Percentiles rank a stretch among this genome's conserved stretches.
Evolutionary conservation across 2,888 invertebrate genomes (phyloP).

Genomic region (Agrotis puta): DNA sequence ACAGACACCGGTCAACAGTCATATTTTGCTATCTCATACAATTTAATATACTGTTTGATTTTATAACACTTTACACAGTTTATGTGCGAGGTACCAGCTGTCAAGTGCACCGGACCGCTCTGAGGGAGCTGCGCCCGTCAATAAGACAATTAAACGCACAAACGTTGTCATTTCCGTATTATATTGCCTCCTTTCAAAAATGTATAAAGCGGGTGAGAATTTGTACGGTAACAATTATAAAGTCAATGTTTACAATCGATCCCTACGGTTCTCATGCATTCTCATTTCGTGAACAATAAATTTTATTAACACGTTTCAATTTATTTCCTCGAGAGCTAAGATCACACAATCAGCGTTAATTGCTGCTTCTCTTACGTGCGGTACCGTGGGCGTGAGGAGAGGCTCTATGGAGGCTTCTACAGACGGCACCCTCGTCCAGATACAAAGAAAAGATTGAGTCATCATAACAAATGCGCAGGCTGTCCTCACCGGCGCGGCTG

Average conservation of each 20-base stretch:
- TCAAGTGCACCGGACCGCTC: conserved; percentile 41
- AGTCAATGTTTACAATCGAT: conserved; percentile 81
- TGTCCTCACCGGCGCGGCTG: conserved; percentile 70
- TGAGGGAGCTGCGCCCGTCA: conserved; percentile 44
- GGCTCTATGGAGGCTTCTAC: conserved; percentile 73
- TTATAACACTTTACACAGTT: conserved; percentile 64
- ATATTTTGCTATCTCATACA: conserved; percentile 69
- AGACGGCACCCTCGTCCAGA: conserved; percentile 76
- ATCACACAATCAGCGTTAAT: conserved; percentile 86
- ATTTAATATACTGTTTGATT: conserved; percentile 68
- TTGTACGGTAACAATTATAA: conserved; percentile 75
- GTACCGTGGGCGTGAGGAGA: conserved; percentile 77
- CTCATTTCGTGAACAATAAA: conserved; percentile 83
- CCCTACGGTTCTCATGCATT: conserved; percentile 83
- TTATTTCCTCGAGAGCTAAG: conserved; percentile 79
- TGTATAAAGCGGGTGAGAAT: conserved; percentile 75
- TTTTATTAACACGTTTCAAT: conserved; percentile 89
- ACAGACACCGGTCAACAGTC: conserved; percentile 58
- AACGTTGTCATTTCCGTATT: conserved; percentile 76
- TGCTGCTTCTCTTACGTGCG: conserved; percentile 86
- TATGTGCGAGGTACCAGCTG: conserved; percentile 49
- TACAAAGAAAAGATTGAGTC: conserved; percentile 90
- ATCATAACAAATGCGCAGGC: conserved; percentile 89
- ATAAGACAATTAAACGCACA: conserved; percentile 69
- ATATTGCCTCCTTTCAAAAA: conserved; percentile 74